Evolutionary conservation across 2,113 vertebrate genomes (phyloP), one percentile per base, ranked within the genome.

Genomic region (Pomatostomus ruficeps): DNA sequence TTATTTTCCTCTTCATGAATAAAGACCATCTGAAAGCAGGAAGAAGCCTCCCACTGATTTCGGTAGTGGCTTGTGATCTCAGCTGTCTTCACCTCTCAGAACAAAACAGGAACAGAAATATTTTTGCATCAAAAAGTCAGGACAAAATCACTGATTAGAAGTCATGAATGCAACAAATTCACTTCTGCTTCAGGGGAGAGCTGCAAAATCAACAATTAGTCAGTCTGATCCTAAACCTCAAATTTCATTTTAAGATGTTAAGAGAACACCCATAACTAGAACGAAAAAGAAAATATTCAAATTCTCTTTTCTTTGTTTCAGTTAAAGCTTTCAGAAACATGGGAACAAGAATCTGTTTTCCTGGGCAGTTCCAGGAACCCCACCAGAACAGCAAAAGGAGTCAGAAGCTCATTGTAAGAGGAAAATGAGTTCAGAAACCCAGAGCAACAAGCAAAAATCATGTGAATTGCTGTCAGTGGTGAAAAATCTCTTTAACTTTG

Each of bases 1-100:
- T 94, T 96, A 48, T 66, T 78, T 92, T 96, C 85, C 59, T 97
- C 54, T 63, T 49, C 6, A 2, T 90, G 75, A 92, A 94, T 88
- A 92, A 85, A 80, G 75, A 71, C 51, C 51, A 55, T 74, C 88
- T 86, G 90, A 91, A 79, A 85, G 85, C 90, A 95, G 72, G 93
- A 93, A 89, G 70, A 90, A 91, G 66, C 65, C 51, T 91, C 91
- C 85, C 63, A 89, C 59, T 83, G 81, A 29, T 77, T 89, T 90
- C 4, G 0, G 55, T 29, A 51, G 71, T 77, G 75, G 33, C 65
- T 88, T 91, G 61, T 94, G 88, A 96, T 91, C 59, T 93, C 73
- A 89, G 91, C 79, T 93, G 70, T 65, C 76, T 79, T 85, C 78
- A 92, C 66, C 26, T 70, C 79, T 48, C 67, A 71, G 94, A 97